Evolutionary conservation across 2,797 vertebrate species (phyloP), one percentile per base, ranked within the genome.

Genomic region (Gymnopithys bicolor): DNA sequence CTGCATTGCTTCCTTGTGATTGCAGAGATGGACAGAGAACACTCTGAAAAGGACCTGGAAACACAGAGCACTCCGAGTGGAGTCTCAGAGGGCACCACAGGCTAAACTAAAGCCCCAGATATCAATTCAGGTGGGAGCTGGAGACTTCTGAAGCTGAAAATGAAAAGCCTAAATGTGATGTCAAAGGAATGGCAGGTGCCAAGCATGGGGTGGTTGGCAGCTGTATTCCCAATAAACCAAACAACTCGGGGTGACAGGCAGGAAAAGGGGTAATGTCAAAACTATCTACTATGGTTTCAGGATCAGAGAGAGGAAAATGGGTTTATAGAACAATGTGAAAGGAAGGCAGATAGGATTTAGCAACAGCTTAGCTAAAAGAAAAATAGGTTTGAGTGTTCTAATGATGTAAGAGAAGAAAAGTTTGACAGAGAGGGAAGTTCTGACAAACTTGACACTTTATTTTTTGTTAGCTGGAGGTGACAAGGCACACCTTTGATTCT

Each of bases 281-380:
- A 62, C 6, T 28, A 62, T 58, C 62, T 64, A 6, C 43, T 33
- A 2, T 41, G 39, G 46, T 32, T 79, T 89, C 35, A 48, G 67
- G 59, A 84, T 89, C 66, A 89, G 69, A 95, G 79, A 84, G n/a
- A 21, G 53, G 33, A 88, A 84, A 92, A 71, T 23, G 46, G 73
- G 30, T 86, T 91, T 74, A 58, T 19, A 69, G 55, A 87, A 32
- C 30, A 64, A 62, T 0, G 14, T 55, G 27, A 41, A 89, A 84
- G n/a, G 62, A 59, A 91, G 66, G 39, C 35, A 81, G 39, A 68
- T 8, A 46, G 58, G 49, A 39, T 81, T 84, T 75, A 86, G 37
- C 39, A 71, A 30, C 22, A 53, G 35, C 43, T 66, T 71, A 8
- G 4, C 33, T 86, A 17, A 84, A 76, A 70, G 73, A 94, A 77